These are phyloP conservation scores for Clusia tigrina DNA, from an alignment of 2,888 invertebrate species.

Conservation along the genomic window DNA sequence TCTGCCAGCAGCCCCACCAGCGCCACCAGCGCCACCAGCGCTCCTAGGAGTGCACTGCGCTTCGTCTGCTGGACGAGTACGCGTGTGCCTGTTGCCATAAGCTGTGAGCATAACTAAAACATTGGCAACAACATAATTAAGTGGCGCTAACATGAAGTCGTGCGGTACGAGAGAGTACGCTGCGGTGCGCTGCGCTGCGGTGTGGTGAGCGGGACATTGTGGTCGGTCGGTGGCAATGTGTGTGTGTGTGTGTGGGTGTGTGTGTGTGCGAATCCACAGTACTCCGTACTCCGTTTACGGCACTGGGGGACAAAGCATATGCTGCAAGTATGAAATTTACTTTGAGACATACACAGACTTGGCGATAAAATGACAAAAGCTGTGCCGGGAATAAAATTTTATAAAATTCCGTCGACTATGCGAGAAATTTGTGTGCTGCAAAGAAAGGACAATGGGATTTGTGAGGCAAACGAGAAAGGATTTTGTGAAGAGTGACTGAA, in stretches of 20 bases:
- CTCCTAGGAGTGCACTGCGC: no score
- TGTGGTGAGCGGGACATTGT: conserved; percentile 1
- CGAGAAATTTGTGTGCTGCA: neutral
- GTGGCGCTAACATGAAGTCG: conserved; percentile 19
- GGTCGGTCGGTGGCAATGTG: neutral
- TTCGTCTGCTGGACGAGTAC: no score
- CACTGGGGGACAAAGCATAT: neutral
- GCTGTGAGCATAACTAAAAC: conserved; percentile 19
- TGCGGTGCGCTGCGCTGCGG: neutral
- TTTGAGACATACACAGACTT: neutral
- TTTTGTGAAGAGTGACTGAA: no score
- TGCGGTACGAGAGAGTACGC: no score
- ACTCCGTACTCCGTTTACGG: no score
- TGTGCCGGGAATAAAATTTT: conserved; percentile 4
- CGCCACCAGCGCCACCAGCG: no score
- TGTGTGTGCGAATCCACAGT: no score
- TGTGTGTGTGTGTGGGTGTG: no score
- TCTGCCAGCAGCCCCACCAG: neutral
- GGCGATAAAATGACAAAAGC: neutral
- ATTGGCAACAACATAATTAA: conserved; percentile 25
- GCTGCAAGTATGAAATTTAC: neutral
- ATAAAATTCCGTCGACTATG: neutral
- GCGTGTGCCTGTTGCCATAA: neutral
- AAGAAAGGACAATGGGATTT: neutral
- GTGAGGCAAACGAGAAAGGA: neutral